Conservation (phyloP, 2,113 vertebrate genomes). For the Mirounga angustirostris region DNA sequence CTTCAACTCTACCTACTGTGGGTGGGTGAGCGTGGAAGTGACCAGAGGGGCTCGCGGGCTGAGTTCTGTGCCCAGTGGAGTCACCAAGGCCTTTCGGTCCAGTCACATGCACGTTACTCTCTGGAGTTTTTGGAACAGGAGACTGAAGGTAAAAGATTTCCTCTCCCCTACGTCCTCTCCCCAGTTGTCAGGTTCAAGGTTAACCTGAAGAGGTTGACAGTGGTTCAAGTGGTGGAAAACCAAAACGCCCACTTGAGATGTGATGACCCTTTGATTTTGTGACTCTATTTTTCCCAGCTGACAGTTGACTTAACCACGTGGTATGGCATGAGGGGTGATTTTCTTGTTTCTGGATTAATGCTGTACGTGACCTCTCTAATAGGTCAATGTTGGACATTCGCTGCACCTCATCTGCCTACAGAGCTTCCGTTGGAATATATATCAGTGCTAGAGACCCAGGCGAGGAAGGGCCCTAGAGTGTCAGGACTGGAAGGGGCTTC, state of each 20-base stretch:
- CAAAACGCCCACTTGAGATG: background rate
- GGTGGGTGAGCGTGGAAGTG: rapidly evolving
- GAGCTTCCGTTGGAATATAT: background rate
- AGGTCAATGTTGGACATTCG: background rate
- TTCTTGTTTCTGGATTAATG: background rate
- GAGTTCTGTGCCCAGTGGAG: background rate
- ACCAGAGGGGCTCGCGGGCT: background rate
- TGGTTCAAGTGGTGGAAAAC: background rate
- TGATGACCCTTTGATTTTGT: background rate
- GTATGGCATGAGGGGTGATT: background rate
- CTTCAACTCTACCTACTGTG: background rate
- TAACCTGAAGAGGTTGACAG: background rate
- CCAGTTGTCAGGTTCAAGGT: background rate
- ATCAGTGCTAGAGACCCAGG: background rate
- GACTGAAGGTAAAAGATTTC: background rate
- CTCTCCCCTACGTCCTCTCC: background rate
- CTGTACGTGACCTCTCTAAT: background rate
- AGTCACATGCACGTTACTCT: background rate
- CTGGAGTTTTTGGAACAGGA: background rate
- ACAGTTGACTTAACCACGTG: background rate
- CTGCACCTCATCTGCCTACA: background rate
- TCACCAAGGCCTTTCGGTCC: background rate
- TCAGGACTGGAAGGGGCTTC: background rate
- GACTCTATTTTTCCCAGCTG: background rate
- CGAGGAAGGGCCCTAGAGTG: background rate